Conservation (phyloP, 2,888 invertebrate genomes). For the Geophilus truncorum region DNA sequence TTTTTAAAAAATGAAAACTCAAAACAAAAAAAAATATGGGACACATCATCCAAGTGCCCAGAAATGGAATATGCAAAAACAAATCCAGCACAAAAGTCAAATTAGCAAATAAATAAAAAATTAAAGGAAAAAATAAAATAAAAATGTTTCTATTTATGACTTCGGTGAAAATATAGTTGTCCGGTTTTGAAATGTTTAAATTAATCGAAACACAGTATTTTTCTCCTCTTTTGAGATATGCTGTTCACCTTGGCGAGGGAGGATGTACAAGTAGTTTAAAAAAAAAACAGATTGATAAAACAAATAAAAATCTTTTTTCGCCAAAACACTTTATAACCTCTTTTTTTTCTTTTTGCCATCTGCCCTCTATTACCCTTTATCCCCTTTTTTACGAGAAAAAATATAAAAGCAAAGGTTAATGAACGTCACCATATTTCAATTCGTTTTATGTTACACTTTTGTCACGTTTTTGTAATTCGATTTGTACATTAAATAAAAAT, state of each 20-base stretch:
- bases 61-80: background rate
- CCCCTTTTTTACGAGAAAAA: background rate
- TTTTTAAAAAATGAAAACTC: background rate
- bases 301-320: background rate
- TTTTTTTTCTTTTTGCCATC: background rate
- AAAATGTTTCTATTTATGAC: background rate
- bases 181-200: background rate
- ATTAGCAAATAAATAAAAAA: background rate
- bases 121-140: background rate
- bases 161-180: background rate
- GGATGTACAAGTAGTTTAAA: background rate
- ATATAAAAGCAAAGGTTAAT: background rate
- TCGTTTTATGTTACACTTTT: background rate
- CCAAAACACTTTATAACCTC: background rate
- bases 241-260: background rate
- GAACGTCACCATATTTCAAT: background rate
- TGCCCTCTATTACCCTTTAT: slow-evolving; percentile 4
- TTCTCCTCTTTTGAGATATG: background rate
- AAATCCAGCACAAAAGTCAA: background rate
- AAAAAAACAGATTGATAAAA: background rate
- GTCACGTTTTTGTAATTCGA: background rate
- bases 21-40: background rate
- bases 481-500: too few species aligned
- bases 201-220: background rate
- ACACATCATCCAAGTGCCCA: background rate